These are phyloP conservation scores for Sternotherus odoratus DNA, from an alignment of 2,797 vertebrate genomes.

Conservation along the genomic window DNA sequence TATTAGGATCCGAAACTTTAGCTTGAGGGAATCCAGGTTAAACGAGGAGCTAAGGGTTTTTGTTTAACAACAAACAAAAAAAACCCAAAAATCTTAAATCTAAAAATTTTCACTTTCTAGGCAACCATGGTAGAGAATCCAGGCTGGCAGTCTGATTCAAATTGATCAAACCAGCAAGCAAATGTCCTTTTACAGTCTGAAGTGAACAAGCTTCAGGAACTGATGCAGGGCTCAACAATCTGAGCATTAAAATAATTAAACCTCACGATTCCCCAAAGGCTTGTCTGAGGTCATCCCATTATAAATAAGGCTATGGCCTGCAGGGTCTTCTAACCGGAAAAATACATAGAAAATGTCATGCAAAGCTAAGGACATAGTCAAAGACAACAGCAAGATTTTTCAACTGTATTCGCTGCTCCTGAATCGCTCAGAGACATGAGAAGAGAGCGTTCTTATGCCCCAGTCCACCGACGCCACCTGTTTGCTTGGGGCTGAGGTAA, in stretches of 20 bases:
- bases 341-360: too few relatives aligned
- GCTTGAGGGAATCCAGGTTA: conserved; percentile 48
- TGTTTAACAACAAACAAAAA: too few relatives aligned
- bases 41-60: conserved; percentile 33
- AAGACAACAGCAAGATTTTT: not conserved
- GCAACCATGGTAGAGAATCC: conserved; percentile 29
- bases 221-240: not conserved
- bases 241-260: conserved; percentile 30
- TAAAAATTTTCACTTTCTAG: conserved; percentile 60
- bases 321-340: too few relatives aligned
- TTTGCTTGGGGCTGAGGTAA: not conserved
- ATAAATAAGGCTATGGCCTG: not conserved
- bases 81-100: conserved; percentile 34
- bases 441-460: not conserved
- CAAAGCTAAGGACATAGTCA: not conserved
- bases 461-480: accelerated
- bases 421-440: not conserved
- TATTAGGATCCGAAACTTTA: conserved; percentile 51
- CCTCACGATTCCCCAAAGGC: not conserved
- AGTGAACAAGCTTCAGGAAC: not conserved
- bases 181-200: not conserved
- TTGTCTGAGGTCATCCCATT: not conserved
- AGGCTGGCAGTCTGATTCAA: conserved; percentile 43
- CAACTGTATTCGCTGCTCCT: not conserved
- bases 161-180: not conserved